Evolutionary conservation across 2,888 invertebrate genomes (phyloP).

Genomic region (Synanthedon tipuliformis): DNA sequence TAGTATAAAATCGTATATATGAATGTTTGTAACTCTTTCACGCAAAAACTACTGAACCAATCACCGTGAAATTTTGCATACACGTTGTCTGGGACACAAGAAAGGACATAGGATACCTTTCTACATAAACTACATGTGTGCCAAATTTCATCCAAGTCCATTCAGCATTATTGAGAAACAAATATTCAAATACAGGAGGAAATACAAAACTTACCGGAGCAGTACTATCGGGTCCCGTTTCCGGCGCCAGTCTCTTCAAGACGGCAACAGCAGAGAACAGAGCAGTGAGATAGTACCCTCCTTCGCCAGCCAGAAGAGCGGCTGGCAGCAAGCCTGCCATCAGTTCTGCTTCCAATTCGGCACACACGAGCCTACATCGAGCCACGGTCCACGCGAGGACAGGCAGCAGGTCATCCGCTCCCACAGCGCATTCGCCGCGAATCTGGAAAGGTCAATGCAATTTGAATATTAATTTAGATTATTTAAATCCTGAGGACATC

Average conservation of each 20-base stretch:
- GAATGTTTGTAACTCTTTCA: no score
- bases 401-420: conserved; percentile 91
- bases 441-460: conserved; percentile 51
- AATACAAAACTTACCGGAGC: conserved; percentile 38
- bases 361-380: conserved; percentile 88
- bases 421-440: conserved; percentile 77
- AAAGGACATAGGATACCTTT: no score
- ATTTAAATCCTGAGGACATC: no score
- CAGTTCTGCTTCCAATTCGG: conserved; percentile 95
- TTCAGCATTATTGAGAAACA: no score
- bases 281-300: conserved; percentile 94
- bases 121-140: no score
- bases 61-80: no score
- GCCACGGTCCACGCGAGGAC: conserved; percentile 93
- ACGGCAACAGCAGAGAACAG: conserved; percentile 93
- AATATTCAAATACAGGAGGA: not conserved
- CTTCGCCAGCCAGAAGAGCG: conserved; percentile 90
- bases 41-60: no score
- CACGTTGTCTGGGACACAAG: no score
- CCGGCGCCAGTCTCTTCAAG: conserved; percentile 76
- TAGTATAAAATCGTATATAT: no score
- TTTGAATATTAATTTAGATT: no score
- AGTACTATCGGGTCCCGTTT: conserved; percentile 40
- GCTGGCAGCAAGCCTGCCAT: conserved; percentile 96
- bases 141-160: no score